These are phyloP conservation scores for Tachina fera DNA, from an alignment of 2,888 invertebrate genomes.

Conservation along the genomic window DNA sequence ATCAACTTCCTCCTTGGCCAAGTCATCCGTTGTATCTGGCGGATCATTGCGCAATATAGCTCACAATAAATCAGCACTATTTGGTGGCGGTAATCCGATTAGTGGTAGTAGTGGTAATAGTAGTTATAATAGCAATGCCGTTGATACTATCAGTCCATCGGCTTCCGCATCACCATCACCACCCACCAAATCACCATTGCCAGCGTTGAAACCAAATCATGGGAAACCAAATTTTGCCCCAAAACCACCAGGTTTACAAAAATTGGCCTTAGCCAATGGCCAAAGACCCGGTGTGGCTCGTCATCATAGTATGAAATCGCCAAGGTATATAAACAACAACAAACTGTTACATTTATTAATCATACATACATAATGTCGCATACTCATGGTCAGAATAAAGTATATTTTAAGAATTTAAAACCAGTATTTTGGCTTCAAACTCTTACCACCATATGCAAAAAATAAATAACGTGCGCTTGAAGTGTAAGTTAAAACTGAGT, in stretches of 20 bases:
- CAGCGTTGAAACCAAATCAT: slow-evolving; percentile 83
- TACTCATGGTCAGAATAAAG: neutral
- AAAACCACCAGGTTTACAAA: slow-evolving; percentile 88
- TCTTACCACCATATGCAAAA: too few relatives aligned
- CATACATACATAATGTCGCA: neutral
- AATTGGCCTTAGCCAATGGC: slow-evolving; percentile 81
- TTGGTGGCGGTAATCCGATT: slow-evolving; percentile 73
- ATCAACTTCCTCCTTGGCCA: slow-evolving; percentile 66
- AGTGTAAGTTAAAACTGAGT: too few relatives aligned
- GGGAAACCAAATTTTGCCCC: slow-evolving; percentile 94
- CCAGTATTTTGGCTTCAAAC: too few relatives aligned
- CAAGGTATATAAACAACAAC: slow-evolving; percentile 84
- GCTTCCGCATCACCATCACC: slow-evolving; percentile 69
- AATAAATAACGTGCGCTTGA: too few relatives aligned
- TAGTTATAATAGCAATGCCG: slow-evolving; percentile 54
- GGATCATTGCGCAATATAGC: slow-evolving; percentile 77
- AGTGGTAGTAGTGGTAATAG: slow-evolving; percentile 60
- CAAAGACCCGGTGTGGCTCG: slow-evolving; percentile 85
- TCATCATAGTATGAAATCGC: slow-evolving; percentile 93
- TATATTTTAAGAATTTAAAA: too few relatives aligned
- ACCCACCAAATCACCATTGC: slow-evolving; percentile 72
- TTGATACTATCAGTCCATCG: slow-evolving; percentile 70
- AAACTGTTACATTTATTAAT: slow-evolving; percentile 22
- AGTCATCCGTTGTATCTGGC: slow-evolving; percentile 69
- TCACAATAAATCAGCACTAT: slow-evolving; percentile 82